These are phyloP conservation scores for Pteronotus mesoamericanus DNA, from an alignment of 2,797 vertebrate genomes.

Conservation along the genomic window DNA sequence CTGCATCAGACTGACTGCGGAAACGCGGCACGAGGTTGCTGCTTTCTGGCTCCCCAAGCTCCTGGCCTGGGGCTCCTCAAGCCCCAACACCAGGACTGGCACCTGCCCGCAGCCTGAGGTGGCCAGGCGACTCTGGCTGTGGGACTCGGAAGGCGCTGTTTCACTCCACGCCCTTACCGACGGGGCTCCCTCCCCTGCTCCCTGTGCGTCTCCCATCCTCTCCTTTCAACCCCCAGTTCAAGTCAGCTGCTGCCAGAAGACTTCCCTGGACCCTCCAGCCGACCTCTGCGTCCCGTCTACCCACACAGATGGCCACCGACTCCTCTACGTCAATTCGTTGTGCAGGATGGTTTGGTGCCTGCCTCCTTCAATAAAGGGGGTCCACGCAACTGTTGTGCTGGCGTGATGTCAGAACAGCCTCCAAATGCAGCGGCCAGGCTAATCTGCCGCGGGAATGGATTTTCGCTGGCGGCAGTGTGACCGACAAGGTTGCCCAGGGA, in stretches of 20 bases:
- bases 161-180: not conserved
- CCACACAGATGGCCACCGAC: not conserved
- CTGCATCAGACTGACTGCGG: not conserved
- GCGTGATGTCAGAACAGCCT: not conserved
- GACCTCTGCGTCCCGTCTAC: not conserved
- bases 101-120: not conserved
- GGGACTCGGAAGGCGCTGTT: not conserved
- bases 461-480: not conserved
- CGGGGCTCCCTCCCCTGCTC: not conserved
- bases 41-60: not conserved
- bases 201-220: not conserved
- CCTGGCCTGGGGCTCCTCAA: not conserved
- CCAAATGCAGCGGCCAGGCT: not conserved
- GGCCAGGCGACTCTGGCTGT: not conserved
- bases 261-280: not conserved
- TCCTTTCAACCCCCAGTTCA: not conserved
- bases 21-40: not conserved
- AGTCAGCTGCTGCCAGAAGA: not conserved
- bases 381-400: not conserved
- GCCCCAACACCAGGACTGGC: not conserved
- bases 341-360: not conserved
- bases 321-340: not conserved
- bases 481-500: not conserved
- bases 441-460: not conserved
- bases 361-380: not conserved